Conservation (phyloP, 2,113 vertebrate species). For the Uropsilus gracilis region DNA sequence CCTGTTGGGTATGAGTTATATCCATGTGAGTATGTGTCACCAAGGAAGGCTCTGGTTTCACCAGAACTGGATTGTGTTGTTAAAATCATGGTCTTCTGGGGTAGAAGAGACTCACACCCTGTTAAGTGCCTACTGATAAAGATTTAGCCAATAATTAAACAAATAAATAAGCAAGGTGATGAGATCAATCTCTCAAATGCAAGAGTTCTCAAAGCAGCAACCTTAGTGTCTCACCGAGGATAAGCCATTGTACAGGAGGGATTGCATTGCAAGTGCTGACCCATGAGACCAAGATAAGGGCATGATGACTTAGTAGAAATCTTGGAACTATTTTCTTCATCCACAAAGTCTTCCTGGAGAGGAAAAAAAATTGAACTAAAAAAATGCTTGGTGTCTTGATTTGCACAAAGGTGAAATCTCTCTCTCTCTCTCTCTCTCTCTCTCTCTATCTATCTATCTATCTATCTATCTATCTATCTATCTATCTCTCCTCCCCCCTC, state of each 20-base stretch:
- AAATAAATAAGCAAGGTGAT: neutral
- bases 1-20: neutral
- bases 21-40: neutral
- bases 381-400: neutral
- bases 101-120: neutral
- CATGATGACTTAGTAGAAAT: neutral
- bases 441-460: too few species aligned
- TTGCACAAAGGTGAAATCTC: neutral
- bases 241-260: accelerated
- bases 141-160: neutral
- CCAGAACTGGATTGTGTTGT: neutral
- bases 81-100: neutral
- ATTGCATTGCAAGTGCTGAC: neutral
- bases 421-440: neutral
- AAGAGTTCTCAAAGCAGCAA: neutral
- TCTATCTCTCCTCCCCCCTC: too few species aligned
- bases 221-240: neutral
- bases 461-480: too few species aligned
- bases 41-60: neutral
- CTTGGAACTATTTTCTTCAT: neutral
- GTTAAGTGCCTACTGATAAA: neutral
- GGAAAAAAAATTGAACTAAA: neutral
- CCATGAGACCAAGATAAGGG: neutral
- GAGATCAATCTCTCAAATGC: neutral
- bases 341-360: neutral